Conservation (phyloP, 2,113 vertebrate species). For the Paradisaea rubra region DNA sequence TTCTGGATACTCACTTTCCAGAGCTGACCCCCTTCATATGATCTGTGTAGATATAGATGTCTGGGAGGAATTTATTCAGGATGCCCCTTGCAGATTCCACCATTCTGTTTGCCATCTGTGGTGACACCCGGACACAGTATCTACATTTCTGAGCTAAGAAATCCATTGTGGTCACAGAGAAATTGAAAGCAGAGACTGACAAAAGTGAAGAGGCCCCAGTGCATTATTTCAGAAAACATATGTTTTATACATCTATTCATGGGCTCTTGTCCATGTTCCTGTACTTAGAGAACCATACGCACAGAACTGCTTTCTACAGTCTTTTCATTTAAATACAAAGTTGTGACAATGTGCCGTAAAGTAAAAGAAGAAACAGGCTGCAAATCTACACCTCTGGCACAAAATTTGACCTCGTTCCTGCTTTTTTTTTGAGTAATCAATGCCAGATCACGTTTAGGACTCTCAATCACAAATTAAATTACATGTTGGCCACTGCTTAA, state of each 20-base stretch:
- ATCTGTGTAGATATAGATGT: constrained; percentile 96
- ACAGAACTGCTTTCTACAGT: neutral
- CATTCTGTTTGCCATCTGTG: constrained; percentile 94
- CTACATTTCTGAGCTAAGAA: constrained; percentile 72
- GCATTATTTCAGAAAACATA: neutral
- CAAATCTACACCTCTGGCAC: neutral
- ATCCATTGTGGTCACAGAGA: neutral
- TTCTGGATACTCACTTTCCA: constrained; percentile 84
- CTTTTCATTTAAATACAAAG: neutral
- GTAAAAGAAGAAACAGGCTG: neutral
- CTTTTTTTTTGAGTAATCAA: neutral
- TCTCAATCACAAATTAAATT: neutral
- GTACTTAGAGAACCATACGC: neutral
- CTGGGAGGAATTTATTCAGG: constrained; percentile 91
- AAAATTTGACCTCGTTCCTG: neutral
- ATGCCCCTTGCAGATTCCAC: constrained; percentile 89
- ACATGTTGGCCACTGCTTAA: neutral
- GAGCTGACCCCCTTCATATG: constrained; percentile 91
- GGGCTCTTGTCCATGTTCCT: neutral
- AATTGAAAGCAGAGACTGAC: neutral
- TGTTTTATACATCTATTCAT: neutral
- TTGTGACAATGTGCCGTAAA: neutral
- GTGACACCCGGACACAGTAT: constrained; percentile 90
- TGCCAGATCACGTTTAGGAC: neutral
- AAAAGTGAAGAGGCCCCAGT: neutral